Evolutionary conservation across 2,113 vertebrate species (phyloP).

Genomic region (Acinonyx jubatus): DNA sequence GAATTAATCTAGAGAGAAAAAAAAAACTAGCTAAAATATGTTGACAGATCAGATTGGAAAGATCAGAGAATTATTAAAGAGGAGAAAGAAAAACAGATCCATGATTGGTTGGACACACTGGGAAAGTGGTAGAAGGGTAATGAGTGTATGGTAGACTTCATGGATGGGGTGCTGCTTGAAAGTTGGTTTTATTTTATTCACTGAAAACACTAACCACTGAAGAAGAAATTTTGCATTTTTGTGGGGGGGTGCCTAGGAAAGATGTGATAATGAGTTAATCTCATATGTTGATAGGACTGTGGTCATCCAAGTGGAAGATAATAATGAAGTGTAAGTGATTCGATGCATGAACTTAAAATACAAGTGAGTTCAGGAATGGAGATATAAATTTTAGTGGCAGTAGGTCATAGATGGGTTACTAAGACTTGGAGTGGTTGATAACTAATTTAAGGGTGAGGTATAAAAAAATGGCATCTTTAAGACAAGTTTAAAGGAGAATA

Average conservation of each 20-base stretch:
- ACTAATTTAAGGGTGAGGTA: not conserved
- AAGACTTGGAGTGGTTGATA: not conserved
- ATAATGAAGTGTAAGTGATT: not conserved
- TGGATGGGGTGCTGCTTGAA: not conserved
- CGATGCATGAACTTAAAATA: not conserved
- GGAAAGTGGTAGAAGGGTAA: not conserved
- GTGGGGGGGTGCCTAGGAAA: not conserved
- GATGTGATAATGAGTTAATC: not conserved
- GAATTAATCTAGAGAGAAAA: not conserved
- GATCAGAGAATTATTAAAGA: not conserved
- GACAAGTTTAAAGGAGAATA: not conserved
- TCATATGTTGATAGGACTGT: not conserved
- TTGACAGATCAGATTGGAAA: not conserved
- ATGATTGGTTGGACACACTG: not conserved
- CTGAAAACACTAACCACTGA: no score
- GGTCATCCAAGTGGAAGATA: not conserved
- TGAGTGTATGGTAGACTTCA: accelerated
- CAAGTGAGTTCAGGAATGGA: not conserved
- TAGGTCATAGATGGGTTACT: not conserved
- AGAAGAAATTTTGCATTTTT: not conserved
- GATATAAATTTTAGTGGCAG: not conserved
- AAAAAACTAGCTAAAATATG: not conserved
- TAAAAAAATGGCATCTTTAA: not conserved
- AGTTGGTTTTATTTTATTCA: not conserved
- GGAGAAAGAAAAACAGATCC: not conserved